Base-by-base conservation (phyloP, 2,888 invertebrate genomes). In the Pyrocoelia pectoralis region DNA sequence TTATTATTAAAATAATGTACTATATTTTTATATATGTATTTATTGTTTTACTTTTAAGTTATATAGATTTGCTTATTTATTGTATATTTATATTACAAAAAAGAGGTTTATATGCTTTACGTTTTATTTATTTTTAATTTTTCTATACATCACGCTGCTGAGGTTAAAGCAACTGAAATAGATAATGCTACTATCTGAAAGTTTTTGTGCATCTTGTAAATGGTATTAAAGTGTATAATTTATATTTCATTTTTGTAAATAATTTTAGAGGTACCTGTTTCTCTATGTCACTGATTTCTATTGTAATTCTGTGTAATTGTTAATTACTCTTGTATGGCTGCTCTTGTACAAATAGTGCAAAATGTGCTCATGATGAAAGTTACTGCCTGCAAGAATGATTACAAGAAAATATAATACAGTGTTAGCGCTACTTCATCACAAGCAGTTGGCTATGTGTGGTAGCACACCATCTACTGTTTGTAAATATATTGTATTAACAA, bases 181-280 rank as follows among this genome's bases (percentile, higher is more conserved):
- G 54, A 48, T 60, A 64, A 59, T n/a, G 41, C 19, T 49, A 63
- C 59, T 63, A 62, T 63, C 66, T 62, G 24, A 56, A 61, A 60
- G 33, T 56, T 56, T 55, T 52, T 28, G 12, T 48, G 51, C 24
- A 56, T 52, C 49, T 54, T 51, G n/a, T 49, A 60, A 58, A 58
- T 64, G 63, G 63, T 43, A 41, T 57, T 40, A 18, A 57, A 19
- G 15, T 18, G 40, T 40, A 43, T 59, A 48, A 50, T 56, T 41
- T 55, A 55, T 58, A 58, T 56, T 52, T 46, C 59, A n/a, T 60
- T 60, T 56, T 59, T 77, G 70, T 69, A 71, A 68, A 71, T 71
- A 73, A 79, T 24, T 79, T 80, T 77, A 79, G 79, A 79, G 79
- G 80, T 81, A 81, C 80, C 80, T 81, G 80, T 80, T 75, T 79